Percentiles rank a stretch among this genome's conserved stretches.
Conservation (phyloP, 2,888 invertebrate genomes). For the Furcula furcula region DNA sequence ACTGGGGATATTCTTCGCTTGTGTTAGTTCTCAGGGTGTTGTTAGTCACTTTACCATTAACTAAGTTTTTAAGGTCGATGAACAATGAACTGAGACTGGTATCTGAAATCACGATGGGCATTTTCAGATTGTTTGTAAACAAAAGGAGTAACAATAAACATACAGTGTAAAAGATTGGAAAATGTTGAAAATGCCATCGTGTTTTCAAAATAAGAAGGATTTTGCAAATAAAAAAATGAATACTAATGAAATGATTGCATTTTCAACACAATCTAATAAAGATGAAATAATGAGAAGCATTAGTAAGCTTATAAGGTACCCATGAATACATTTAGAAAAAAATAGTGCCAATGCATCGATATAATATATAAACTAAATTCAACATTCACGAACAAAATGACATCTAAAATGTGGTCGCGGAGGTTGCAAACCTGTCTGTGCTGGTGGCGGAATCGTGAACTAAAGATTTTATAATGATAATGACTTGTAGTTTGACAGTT, state of each 20-base stretch:
- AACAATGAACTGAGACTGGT: constrained; percentile 75
- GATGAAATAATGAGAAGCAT: constrained; percentile 39
- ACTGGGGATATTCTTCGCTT: constrained; percentile 54
- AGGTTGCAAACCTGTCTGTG: too few relatives aligned
- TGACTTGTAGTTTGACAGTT: too few relatives aligned
- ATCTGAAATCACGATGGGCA: constrained; percentile 82
- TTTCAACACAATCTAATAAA: constrained; percentile 76
- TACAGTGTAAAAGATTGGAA: constrained; percentile 33
- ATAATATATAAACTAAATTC: too few relatives aligned
- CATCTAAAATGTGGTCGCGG: too few relatives aligned
- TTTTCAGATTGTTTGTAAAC: constrained; percentile 58
- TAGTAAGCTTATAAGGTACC: too few relatives aligned
- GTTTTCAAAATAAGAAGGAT: constrained; percentile 68
- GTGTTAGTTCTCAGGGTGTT: constrained; percentile 54
- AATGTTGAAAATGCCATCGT: constrained; percentile 82
- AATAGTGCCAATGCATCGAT: too few relatives aligned
- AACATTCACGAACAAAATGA: too few relatives aligned
- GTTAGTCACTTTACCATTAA: constrained; percentile 70
- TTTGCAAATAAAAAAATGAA: constrained; percentile 71
- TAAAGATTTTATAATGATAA: too few relatives aligned
- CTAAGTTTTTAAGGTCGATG: constrained; percentile 77
- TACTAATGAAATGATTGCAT: constrained; percentile 74
- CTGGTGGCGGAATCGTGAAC: too few relatives aligned
- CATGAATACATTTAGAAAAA: too few relatives aligned
- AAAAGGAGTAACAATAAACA: constrained; percentile 25